Percentiles rank a stretch among this genome's conserved stretches.
Conservation (phyloP, 2,888 invertebrate species). For the Orchesellides sinensis region DNA sequence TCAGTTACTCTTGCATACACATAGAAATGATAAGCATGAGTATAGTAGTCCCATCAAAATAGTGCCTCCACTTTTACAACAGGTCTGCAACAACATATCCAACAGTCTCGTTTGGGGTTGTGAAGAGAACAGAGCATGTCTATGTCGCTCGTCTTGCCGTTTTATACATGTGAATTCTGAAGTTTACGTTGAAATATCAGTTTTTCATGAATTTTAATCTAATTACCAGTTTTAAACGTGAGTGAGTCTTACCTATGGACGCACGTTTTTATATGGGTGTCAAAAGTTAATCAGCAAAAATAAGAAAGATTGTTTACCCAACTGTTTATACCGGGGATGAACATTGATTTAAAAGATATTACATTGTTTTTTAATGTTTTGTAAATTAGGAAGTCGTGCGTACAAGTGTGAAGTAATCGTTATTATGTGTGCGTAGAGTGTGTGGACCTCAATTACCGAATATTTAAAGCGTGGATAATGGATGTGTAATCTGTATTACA, state of each 20-base stretch:
- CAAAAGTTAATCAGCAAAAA: no score
- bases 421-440: neutral
- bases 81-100: conserved; percentile 8
- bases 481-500: conserved; percentile 4
- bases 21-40: no score
- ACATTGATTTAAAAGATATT: neutral
- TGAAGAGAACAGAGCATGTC: conserved; percentile 28
- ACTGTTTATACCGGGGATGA: no score
- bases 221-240: neutral
- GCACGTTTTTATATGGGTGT: no score
- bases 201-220: neutral
- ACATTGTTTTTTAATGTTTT: neutral
- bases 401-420: conserved; percentile 18
- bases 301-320: no score
- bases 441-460: conserved; percentile 6
- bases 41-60: neutral
- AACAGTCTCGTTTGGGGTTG: conserved; percentile 39
- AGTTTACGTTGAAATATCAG: no score
- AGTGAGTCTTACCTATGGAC: no score
- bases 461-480: conserved; percentile 1
- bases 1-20: no score
- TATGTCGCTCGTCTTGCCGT: neutral
- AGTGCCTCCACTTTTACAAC: conserved; percentile 34
- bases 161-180: no score
- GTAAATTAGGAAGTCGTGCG: neutral